A percentile compares a stretch with the other conserved stretches of the same genome.
Conservation (phyloP, 2,797 vertebrate species). For the Halcyon leucocephala region DNA sequence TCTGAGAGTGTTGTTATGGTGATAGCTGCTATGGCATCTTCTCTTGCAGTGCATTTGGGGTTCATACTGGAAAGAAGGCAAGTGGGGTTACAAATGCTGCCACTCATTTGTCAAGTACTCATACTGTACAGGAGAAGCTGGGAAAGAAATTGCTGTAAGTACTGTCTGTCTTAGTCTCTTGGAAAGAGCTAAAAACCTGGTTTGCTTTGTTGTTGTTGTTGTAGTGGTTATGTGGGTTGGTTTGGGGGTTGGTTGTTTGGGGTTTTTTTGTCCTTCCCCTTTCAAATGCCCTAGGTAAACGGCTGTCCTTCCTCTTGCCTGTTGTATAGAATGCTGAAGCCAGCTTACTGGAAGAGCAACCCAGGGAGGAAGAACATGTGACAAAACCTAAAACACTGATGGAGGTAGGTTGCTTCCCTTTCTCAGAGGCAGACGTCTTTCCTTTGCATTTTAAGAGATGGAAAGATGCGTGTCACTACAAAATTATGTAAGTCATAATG, state of each 20-base stretch:
- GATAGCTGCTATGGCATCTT: background rate
- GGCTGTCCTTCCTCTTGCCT: background rate
- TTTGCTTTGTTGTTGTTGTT: background rate
- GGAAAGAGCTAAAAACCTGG: background rate
- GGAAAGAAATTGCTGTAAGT: constrained; percentile 87
- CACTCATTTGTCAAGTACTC: constrained; percentile 96
- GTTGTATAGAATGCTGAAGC: constrained; percentile 71
- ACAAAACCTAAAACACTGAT: constrained; percentile 89
- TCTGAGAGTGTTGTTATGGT: fast-evolving
- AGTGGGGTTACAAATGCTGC: constrained; percentile 97
- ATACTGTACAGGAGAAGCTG: constrained; percentile 94
- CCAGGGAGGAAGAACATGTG: constrained; percentile 73
- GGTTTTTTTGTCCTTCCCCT: background rate
- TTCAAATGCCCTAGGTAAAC: background rate
- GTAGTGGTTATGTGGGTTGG: no score
- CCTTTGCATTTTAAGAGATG: background rate
- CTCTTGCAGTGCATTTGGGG: constrained; percentile 93
- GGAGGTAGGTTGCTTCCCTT: constrained; percentile 80
- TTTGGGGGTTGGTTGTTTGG: no score
- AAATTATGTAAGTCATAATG: background rate
- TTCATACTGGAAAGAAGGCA: constrained; percentile 95
- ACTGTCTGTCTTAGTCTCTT: background rate
- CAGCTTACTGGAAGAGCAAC: constrained; percentile 75
- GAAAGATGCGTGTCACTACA: background rate
- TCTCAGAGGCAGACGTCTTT: background rate